phyloP scores from a whole-genome alignment of 2,888 invertebrate genomes.

The Acanthopleura granulata region DNA sequence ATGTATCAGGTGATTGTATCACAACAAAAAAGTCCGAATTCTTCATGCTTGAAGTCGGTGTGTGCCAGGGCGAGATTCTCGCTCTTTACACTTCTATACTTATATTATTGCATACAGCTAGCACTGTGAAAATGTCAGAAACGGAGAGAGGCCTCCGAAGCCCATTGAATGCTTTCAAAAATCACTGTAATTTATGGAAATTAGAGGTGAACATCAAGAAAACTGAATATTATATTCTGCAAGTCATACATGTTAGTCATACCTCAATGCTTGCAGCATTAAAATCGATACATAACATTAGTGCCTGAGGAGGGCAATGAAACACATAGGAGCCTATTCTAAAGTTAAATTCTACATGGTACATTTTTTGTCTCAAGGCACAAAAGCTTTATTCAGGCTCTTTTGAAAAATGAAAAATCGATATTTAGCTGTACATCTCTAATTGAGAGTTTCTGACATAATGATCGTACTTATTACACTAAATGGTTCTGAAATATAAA shows the following conservation, averaged over 20 bases:
- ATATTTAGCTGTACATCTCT: no score
- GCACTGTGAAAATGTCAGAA: conserved; percentile 9
- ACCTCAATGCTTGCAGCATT: conserved; percentile 4
- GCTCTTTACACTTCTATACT: conserved; percentile 1
- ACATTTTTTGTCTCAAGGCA: background rate
- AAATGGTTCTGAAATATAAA: background rate
- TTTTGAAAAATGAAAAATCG: background rate
- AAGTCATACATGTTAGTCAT: conserved; percentile 16
- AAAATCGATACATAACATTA: conserved; percentile 23
- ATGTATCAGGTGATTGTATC: no score
- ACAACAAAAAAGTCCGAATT: no score
- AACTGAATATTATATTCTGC: conserved; percentile 24
- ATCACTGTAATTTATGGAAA: conserved; percentile 21
- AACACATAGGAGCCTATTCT: conserved; percentile 24
- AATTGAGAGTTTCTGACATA: background rate
- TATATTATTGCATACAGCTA: conserved; percentile 21
- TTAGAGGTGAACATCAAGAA: conserved; percentile 18
- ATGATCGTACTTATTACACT: background rate
- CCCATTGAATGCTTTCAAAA: conserved; percentile 11
- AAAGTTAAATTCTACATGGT: background rate
- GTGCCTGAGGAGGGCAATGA: conserved; percentile 24
- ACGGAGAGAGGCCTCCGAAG: conserved; percentile 17
- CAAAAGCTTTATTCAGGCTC: background rate
- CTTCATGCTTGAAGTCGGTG: no score
- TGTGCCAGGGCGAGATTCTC: no score